These are phyloP conservation scores for Acleris holmiana DNA, from an alignment of 2,888 invertebrate genomes.

Conservation along the genomic window DNA sequence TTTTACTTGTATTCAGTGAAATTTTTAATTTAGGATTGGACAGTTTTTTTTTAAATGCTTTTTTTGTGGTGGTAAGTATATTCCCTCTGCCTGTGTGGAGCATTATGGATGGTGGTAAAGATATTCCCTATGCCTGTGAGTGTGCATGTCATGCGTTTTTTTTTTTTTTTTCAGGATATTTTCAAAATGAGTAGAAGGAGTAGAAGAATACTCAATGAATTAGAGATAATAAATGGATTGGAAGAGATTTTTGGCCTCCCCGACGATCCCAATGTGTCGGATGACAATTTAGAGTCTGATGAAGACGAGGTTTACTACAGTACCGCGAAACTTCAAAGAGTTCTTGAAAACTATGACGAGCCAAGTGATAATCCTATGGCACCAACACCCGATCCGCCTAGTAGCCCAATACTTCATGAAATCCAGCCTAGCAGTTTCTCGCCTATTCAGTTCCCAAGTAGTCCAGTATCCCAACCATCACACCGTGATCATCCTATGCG, in stretches of 20 bases:
- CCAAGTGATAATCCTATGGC: constrained; percentile 21
- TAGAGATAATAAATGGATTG: constrained; percentile 35
- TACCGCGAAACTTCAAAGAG: constrained; percentile 26
- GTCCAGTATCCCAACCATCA: not conserved
- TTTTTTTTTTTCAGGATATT: constrained; percentile 22
- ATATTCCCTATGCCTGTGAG: constrained; percentile 17
- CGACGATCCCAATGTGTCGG: constrained; percentile 29
- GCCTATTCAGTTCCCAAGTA: not conserved
- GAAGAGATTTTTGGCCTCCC: constrained; percentile 38
- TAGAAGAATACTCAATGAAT: constrained; percentile 33
- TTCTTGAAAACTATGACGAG: constrained; percentile 17
- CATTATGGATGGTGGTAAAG: constrained; percentile 32
- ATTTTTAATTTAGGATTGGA: constrained; percentile 6
- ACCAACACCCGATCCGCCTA: constrained; percentile 13
- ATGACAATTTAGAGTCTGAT: constrained; percentile 25
- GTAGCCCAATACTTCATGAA: constrained; percentile 9
- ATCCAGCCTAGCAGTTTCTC: constrained; percentile 5
- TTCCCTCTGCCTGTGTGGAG: constrained; percentile 29
- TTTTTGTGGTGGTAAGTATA: constrained; percentile 35
- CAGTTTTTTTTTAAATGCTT: constrained; percentile 8
- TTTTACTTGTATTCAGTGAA: constrained; percentile 7
- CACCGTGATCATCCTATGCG: not conserved
- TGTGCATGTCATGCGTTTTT: constrained; percentile 27
- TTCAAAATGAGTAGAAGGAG: constrained; percentile 23
- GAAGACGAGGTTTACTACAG: constrained; percentile 23